phyloP scores from a whole-genome alignment of 1,140 invertebrate species.

The Penaeus vannamei region DNA sequence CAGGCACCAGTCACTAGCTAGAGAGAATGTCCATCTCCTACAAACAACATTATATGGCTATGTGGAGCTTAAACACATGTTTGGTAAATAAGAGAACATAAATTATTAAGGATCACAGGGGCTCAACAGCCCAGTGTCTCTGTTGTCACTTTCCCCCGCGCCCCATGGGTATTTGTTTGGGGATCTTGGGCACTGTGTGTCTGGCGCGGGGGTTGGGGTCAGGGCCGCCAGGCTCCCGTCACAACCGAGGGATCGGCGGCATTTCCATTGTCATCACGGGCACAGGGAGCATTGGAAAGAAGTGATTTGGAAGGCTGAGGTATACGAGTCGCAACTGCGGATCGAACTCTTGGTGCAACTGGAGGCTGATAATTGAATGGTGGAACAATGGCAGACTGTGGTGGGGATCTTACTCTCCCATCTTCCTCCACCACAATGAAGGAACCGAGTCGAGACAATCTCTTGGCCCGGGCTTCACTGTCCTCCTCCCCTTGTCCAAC shows the following conservation, averaged over 20 bases:
- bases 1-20: conserved; percentile 44
- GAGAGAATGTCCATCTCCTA: conserved; percentile 34
- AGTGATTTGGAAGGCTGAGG: conserved; percentile 66
- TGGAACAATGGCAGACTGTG: conserved; percentile 74
- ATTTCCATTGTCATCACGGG: conserved; percentile 67
- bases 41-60: conserved; percentile 53
- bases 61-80: conserved; percentile 45
- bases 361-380: conserved; percentile 76
- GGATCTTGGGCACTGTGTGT: conserved; percentile 52
- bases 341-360: conserved; percentile 43
- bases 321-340: conserved; percentile 64
- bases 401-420: conserved; percentile 68
- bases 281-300: conserved; percentile 61
- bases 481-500: conserved; percentile 47
- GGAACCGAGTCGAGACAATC: conserved; percentile 74
- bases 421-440: conserved; percentile 73
- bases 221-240: conserved; percentile 58
- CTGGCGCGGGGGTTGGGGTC: conserved; percentile 50
- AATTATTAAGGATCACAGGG: conserved; percentile 50
- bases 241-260: conserved; percentile 51
- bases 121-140: conserved; percentile 42
- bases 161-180: conserved; percentile 51
- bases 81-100: conserved; percentile 35
- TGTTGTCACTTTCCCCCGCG: conserved; percentile 40
- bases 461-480: conserved; percentile 69